Evolutionary conservation across 2,888 invertebrate species (phyloP), one percentile per base, ranked within the genome.

Genomic region (Pemphredon lugubris): DNA sequence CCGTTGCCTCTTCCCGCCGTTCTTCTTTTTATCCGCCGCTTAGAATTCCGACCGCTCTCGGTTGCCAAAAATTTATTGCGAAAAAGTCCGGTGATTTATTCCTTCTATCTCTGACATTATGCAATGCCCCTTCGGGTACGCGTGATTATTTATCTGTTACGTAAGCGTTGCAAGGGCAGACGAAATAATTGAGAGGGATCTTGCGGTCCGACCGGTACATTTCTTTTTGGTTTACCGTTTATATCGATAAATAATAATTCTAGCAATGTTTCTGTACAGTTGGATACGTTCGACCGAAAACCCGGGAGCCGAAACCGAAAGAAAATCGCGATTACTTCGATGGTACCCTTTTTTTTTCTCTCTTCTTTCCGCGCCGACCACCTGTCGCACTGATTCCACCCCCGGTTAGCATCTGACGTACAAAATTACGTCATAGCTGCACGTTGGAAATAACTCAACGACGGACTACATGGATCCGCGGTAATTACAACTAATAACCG

Each of bases 401-500:
- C 65, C 45, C 59, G 21, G 20, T 18, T 51, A 37, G 30, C 74
- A 66, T 75, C 65, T 55, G 75, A 18, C 20, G 34, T 18, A 0
- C 11, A 11, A 40, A 59, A 45, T 5, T 26, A 2, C 53, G 47
- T 55, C 42, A 67, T 50, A 37, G 13, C 4, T 13, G 16, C 18
- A 16, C 39, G 9, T 11, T 48, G 40, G 45, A 53, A 59, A 44
- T 37, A 40, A 61, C 39, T 30, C 1, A 42, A 13, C 50, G 11
- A 21, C 55, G n/a, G 11, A n/a, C 39, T 61, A 58, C 57, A 55
- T 42, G 71, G 40, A 54, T 42, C 44, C 23, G 9, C 18, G 21
- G 42, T 68, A 77, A 77, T 77, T 77, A 71, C 32, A 37, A 58
- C 51, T 63, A 77, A 77, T 77, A 47, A 71, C 60, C 21, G 6